These are phyloP conservation scores for Barypeithes pellucidus DNA, from an alignment of 2,888 invertebrate genomes.

Conservation along the genomic window DNA sequence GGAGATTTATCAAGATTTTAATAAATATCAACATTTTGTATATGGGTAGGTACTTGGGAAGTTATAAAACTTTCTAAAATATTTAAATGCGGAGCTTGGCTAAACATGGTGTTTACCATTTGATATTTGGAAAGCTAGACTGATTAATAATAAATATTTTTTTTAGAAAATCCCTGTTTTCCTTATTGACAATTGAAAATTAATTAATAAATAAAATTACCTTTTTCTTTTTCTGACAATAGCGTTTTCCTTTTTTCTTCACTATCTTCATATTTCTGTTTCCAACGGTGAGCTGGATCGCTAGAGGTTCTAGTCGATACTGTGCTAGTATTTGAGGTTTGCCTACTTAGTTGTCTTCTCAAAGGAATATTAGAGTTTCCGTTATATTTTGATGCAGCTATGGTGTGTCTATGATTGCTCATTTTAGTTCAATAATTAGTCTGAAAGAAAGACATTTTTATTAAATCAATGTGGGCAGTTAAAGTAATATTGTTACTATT, in stretches of 20 bases:
- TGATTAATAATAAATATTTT: no score
- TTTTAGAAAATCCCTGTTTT: no score
- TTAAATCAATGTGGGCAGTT: neutral
- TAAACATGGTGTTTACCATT: no score
- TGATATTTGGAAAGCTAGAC: no score
- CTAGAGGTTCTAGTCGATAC: slow-evolving; percentile 53
- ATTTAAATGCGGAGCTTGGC: no score
- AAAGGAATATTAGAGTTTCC: slow-evolving; percentile 67
- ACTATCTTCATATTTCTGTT: slow-evolving; percentile 80
- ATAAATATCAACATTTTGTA: no score
- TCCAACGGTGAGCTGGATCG: slow-evolving; percentile 75
- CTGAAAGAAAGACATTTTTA: neutral
- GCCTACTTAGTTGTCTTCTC: slow-evolving; percentile 60
- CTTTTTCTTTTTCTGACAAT: slow-evolving; percentile 80
- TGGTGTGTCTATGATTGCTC: slow-evolving; percentile 55
- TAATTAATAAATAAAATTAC: no score
- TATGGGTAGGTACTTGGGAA: no score
- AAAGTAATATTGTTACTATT: neutral
- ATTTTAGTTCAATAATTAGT: neutral
- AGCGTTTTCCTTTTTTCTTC: slow-evolving; percentile 80
- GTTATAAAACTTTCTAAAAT: no score
- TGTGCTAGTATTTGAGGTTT: slow-evolving; percentile 53
- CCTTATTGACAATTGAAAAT: no score
- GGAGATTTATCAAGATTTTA: no score
- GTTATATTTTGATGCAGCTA: slow-evolving; percentile 59